These are phyloP conservation scores for Pangasius sanitwongsei DNA, from an alignment of 2,797 vertebrate species.

Conservation along the genomic window DNA sequence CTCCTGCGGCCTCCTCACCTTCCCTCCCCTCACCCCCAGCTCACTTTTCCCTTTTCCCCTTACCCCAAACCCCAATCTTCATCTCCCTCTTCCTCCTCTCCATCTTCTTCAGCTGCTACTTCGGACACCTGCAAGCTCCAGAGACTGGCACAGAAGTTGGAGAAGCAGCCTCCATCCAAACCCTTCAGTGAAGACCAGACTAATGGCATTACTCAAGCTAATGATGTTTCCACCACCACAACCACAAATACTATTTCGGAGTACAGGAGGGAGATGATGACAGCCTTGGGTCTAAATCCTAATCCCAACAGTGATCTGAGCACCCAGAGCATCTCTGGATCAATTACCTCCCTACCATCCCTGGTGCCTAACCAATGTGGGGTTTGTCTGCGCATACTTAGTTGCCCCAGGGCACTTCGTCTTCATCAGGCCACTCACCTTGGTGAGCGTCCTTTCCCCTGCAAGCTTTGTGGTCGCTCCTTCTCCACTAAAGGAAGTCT, in stretches of 20 bases:
- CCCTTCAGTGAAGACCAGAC: slow-evolving; percentile 51
- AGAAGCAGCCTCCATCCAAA: slow-evolving; percentile 79
- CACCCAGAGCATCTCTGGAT: slow-evolving; percentile 64
- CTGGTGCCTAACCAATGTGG: slow-evolving; percentile 86
- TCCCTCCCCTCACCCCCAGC: slow-evolving; percentile 70
- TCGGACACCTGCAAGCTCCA: slow-evolving; percentile 92
- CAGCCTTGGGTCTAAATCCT: slow-evolving; percentile 77
- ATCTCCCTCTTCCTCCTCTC: slow-evolving; percentile 70
- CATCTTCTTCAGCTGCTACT: slow-evolving; percentile 69
- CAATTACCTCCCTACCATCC: slow-evolving; percentile 61
- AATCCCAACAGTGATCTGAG: slow-evolving; percentile 60
- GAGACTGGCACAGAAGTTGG: slow-evolving; percentile 89
- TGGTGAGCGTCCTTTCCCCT: slow-evolving; percentile 89
- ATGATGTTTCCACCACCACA: slow-evolving; percentile 70
- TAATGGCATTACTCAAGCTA: slow-evolving; percentile 65
- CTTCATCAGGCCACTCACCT: slow-evolving; percentile 90
- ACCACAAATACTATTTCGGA: slow-evolving; percentile 62
- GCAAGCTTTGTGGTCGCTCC: slow-evolving; percentile 88
- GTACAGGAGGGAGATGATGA: slow-evolving; percentile 80
- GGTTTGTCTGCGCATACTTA: slow-evolving; percentile 87
- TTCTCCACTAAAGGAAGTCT: slow-evolving; percentile 92
- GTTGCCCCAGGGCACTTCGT: slow-evolving; percentile 87
- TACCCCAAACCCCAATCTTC: slow-evolving; percentile 76
- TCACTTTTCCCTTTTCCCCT: slow-evolving; percentile 78
- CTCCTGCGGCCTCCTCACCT: slow-evolving; percentile 70